Base-by-base conservation (phyloP, 2,797 vertebrate genomes). In the Monodelphis domestica region DNA sequence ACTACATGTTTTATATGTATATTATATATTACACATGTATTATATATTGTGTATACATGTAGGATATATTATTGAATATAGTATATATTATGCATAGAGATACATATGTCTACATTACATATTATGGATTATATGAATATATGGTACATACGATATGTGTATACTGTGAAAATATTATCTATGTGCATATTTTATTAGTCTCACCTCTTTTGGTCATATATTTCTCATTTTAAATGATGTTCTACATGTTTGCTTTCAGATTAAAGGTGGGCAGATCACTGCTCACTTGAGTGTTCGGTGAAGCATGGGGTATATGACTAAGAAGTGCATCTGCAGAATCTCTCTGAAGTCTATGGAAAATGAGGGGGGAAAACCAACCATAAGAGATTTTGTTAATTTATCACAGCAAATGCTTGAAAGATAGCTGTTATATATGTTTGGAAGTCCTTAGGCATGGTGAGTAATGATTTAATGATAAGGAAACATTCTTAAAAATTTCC, bases 381-480 rank as follows among this genome's bases (percentile, higher is more conserved):
- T 33, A 89, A 93, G 90, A 94, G 14, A 54, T 90, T 50, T 28
- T 63, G 90, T 94, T 96, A 95, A 96, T 95, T 96, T 91, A 93
- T 29, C 14, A 90, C 14, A 21, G 90, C 89, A 96, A 90, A 91
- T 93, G 57, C 54, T 94, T 70, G 55, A 93, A 96, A 94, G 88
- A 96, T 94, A 54, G 21, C 38, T 91, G 55, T 91, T 96, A 93
- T 96, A 91, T 95, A 92, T 97, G 89, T 21, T 84, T 91, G 94
- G 56, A 55, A 94, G 78, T 92, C 92, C 51, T 93, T 55, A 24
- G 53, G 26, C 52, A 90, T n/a, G 5, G 33, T 91, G 89, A 95
- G 96, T 92, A 91, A 93, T 95, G 94, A 91, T 92, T 96, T 93
- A 91, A 26, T 90, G 90, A 97, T 93, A 91, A 52, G 54, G 94